phyloP scores from a whole-genome alignment of 2,113 vertebrate genomes.

The Parus major region DNA sequence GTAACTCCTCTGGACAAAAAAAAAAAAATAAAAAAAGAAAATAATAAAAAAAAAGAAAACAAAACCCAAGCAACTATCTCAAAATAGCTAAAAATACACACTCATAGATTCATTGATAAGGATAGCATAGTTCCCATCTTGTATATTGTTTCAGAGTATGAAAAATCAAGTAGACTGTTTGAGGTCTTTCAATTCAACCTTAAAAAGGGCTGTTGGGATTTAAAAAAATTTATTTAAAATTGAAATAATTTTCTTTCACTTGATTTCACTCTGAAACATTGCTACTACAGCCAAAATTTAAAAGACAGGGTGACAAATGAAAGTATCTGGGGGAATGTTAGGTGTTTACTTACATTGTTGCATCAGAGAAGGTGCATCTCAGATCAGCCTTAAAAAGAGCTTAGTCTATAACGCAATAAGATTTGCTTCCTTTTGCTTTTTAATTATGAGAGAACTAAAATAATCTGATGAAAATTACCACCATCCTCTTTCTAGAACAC shows the following conservation, averaged over 20 bases:
- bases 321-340: background rate
- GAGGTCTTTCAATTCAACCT: background rate
- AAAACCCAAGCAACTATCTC: background rate
- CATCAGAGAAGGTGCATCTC: accelerated
- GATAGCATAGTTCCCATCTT: background rate
- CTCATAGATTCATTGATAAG: background rate
- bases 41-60: background rate
- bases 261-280: background rate
- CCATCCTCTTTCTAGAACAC: background rate
- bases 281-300: background rate
- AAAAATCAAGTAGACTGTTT: background rate
- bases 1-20: background rate
- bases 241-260: background rate
- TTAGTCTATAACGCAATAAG: background rate
- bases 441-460: background rate
- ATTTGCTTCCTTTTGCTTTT: background rate
- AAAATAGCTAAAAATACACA: background rate
- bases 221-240: background rate
- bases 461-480: background rate
- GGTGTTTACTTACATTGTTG: background rate
- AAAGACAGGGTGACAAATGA: background rate
- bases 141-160: background rate
- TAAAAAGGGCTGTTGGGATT: background rate
- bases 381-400: background rate
- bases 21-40: background rate